A percentile compares a stretch with the other conserved stretches of the same genome.
Evolutionary conservation across 2,888 invertebrate genomes (phyloP).

Genomic region (Caenorhabditis sp.): DNA sequence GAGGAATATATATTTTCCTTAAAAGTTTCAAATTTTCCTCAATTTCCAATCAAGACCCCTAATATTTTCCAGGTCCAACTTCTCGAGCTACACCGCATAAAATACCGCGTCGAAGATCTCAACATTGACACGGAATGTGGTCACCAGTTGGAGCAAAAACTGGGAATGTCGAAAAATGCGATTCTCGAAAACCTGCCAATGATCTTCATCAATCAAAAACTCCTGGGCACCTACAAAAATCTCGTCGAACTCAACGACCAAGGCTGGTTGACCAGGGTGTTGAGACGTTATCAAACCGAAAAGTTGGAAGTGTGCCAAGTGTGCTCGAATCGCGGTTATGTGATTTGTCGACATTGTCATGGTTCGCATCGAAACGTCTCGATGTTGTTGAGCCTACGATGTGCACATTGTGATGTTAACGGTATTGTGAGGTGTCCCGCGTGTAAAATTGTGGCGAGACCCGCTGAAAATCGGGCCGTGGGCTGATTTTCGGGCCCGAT

Average conservation of each 20-base stretch:
- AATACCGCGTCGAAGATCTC: neutral
- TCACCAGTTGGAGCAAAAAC: neutral
- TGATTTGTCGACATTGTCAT: neutral
- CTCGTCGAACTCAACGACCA: neutral
- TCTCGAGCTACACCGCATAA: neutral
- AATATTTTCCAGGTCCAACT: neutral
- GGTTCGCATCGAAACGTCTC: neutral
- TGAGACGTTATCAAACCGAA: neutral
- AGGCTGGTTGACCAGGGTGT: neutral
- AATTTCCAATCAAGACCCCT: too few species aligned
- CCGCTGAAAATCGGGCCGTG: neutral
- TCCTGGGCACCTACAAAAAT: neutral
- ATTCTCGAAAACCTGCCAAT: neutral
- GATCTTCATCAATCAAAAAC: neutral
- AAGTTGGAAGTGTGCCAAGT: neutral
- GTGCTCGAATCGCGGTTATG: neutral
- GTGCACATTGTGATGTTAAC: neutral
- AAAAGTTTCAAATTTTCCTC: too few species aligned
- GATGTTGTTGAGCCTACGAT: neutral
- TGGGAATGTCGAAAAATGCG: neutral
- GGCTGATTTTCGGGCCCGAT: neutral
- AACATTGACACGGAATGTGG: neutral
- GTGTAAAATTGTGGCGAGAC: neutral
- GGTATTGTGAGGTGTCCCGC: neutral
- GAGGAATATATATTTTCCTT: too few species aligned